These are phyloP conservation scores for Anoplius nigerrimus DNA, from an alignment of 2,888 invertebrate genomes.

Conservation along the genomic window DNA sequence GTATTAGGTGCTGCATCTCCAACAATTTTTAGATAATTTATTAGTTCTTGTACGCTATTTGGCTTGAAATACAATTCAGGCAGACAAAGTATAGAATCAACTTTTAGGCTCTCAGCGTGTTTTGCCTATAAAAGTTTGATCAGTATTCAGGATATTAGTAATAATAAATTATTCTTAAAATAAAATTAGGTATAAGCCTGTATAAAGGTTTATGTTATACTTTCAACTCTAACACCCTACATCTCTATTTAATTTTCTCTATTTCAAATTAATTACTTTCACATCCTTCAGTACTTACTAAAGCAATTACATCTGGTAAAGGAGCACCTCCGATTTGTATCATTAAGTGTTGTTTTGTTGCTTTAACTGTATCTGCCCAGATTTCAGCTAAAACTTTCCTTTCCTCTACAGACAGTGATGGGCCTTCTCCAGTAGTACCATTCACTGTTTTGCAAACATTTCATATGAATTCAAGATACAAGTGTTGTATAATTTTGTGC, in stretches of 20 bases:
- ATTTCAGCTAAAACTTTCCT: slow-evolving; percentile 81
- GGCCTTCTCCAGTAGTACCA: slow-evolving; percentile 88
- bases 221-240: not conserved
- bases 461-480: not conserved
- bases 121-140: slow-evolving; percentile 76
- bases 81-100: slow-evolving; percentile 83
- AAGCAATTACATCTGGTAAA: slow-evolving; percentile 81
- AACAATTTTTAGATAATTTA: slow-evolving; percentile 81
- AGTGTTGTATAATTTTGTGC: not conserved
- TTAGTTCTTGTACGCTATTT: slow-evolving; percentile 78
- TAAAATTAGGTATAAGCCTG: not conserved
- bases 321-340: slow-evolving; percentile 85
- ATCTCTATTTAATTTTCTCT: not conserved
- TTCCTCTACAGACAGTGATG: slow-evolving; percentile 81
- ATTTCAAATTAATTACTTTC: not conserved
- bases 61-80: slow-evolving; percentile 89
- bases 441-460: slow-evolving; percentile 78
- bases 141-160: not conserved
- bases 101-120: slow-evolving; percentile 82
- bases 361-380: slow-evolving; percentile 79
- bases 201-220: not conserved
- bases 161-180: not conserved
- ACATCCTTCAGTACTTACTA: slow-evolving; percentile 75
- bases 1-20: slow-evolving; percentile 83
- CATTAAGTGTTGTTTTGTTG: slow-evolving; percentile 80